A percentile compares a stretch with the other conserved stretches of the same genome.
Conservation (phyloP, 2,797 vertebrate species). For the Cirrhinus mrigala region DNA sequence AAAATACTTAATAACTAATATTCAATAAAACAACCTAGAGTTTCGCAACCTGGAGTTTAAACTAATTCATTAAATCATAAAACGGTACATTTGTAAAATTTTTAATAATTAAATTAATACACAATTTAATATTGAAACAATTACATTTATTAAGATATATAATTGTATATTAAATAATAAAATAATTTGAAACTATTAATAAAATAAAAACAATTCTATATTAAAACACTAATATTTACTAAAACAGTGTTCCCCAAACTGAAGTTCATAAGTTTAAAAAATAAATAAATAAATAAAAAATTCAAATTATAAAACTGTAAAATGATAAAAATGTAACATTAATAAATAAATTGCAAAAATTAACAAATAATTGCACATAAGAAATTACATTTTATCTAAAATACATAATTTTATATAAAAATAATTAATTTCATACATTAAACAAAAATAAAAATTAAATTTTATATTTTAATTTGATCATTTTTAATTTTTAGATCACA, state of each 20-base stretch:
- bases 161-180: neutral
- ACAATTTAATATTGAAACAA: too few species aligned
- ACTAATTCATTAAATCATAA: neutral
- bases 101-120: neutral
- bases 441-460: neutral
- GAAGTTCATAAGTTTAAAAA: too few species aligned
- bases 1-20: too few species aligned
- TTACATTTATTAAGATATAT: too few species aligned
- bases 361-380: neutral
- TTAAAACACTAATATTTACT: too few species aligned
- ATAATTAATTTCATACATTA: neutral
- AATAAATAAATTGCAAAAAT: neutral
- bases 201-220: neutral
- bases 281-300: too few species aligned
- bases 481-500: too few species aligned
- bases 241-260: too few species aligned
- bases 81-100: neutral
- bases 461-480: too few species aligned
- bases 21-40: too few species aligned
- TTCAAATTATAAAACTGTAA: neutral
- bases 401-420: neutral
- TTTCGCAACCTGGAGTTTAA: too few species aligned
- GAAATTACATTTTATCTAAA: neutral
- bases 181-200: neutral
- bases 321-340: neutral